These are phyloP conservation scores for Brenthis hecate DNA, from an alignment of 2,888 invertebrate genomes.

Conservation along the genomic window DNA sequence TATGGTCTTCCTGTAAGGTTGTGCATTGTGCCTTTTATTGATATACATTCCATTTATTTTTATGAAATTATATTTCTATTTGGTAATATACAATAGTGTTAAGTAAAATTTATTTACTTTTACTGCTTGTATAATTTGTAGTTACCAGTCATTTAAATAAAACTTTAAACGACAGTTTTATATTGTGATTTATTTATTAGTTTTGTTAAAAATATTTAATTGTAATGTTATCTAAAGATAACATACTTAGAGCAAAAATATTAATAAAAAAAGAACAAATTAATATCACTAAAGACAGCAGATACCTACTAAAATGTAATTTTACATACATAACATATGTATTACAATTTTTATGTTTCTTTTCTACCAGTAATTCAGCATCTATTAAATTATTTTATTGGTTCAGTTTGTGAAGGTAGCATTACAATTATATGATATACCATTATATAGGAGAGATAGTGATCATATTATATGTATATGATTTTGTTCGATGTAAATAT, in stretches of 20 bases:
- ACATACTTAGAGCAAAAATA: neutral
- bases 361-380: too few species aligned
- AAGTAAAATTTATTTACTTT: constrained; percentile 16
- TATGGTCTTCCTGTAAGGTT: constrained; percentile 44
- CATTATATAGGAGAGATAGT: constrained; percentile 38
- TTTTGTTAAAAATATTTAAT: neutral
- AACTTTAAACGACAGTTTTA: neutral
- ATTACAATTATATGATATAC: constrained; percentile 40
- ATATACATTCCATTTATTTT: constrained; percentile 46
- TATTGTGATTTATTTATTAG: constrained; percentile 7
- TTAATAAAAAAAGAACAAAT: neutral
- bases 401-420: neutral
- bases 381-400: neutral
- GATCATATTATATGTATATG: constrained; percentile 43
- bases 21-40: constrained; percentile 37
- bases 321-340: too few species aligned
- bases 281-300: neutral
- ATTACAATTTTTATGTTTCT: too few species aligned
- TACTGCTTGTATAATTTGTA: constrained; percentile 3
- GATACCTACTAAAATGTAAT: neutral
- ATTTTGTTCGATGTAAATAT: constrained; percentile 69
- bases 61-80: constrained; percentile 24
- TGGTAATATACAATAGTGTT: constrained; percentile 14
- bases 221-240: neutral
- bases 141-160: constrained; percentile 18